A percentile compares a stretch with the other conserved stretches of the same genome.
Evolutionary conservation across 1,140 invertebrate species (phyloP).

Genomic region (Hetaerina americana): DNA sequence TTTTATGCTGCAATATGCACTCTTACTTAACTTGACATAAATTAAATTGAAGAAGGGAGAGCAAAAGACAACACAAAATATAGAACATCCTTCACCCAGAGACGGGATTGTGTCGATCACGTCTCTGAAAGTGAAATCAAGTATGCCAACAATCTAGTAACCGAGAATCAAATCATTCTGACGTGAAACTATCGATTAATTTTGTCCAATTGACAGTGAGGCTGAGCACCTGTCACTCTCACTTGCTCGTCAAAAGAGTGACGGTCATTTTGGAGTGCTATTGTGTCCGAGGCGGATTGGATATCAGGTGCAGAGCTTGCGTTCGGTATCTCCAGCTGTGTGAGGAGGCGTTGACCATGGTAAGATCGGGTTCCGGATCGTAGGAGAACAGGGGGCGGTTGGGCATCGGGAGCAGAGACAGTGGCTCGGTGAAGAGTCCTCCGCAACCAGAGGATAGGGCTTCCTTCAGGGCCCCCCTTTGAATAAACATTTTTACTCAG

Average conservation of each 20-base stretch:
- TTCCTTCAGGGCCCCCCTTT: not conserved
- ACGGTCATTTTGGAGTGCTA: too few relatives aligned
- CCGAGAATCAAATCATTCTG: not conserved
- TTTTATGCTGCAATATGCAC: not conserved
- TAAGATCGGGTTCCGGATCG: not conserved
- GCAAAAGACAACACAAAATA: not conserved
- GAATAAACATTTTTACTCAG: not conserved
- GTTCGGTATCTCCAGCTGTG: constrained; percentile 16
- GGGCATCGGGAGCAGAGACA: not conserved
- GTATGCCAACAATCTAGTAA: not conserved
- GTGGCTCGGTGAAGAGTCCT: constrained; percentile 12
- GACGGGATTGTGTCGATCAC: not conserved
- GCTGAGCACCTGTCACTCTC: constrained; percentile 13
- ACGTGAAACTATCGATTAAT: constrained; percentile 13
- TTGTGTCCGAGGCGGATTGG: constrained; percentile 8
- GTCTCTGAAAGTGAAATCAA: not conserved
- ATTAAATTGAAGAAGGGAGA: too few relatives aligned
- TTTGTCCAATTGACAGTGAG: constrained; percentile 29
- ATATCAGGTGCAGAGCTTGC: constrained; percentile 18
- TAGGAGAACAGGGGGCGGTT: not conserved
- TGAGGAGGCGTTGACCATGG: not conserved
- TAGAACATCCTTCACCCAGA: not conserved
- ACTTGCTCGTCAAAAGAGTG: too few relatives aligned
- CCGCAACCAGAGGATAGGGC: constrained; percentile 7
- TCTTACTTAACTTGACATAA: not conserved